phyloP scores from a whole-genome alignment of 2,113 vertebrate genomes.

The Okapia johnstoni region DNA sequence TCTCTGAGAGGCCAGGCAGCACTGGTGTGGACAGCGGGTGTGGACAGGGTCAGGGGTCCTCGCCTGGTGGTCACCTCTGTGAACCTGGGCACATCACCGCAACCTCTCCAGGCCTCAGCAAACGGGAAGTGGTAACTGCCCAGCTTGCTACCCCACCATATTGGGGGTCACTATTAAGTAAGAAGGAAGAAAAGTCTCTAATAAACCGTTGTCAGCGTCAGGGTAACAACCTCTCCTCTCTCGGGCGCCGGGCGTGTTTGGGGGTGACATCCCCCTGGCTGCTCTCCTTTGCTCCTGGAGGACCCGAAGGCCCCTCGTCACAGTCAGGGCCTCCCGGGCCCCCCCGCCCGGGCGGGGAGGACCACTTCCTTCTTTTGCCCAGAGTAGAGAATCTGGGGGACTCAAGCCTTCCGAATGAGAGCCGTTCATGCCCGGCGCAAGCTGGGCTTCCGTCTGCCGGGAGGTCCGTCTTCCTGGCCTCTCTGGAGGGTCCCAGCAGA shows the following conservation, averaged over 20 bases:
- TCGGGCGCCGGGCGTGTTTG: background rate
- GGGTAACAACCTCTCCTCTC: background rate
- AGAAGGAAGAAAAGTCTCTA: background rate
- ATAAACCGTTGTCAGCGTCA: background rate
- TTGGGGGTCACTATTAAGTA: background rate
- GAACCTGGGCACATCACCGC: background rate
- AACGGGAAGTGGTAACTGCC: background rate
- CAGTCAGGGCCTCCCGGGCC: background rate
- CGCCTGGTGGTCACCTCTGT: background rate
- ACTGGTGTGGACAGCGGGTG: background rate
- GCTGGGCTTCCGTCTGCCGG: background rate
- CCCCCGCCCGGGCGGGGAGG: background rate
- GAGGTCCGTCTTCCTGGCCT: background rate
- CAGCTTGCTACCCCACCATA: background rate
- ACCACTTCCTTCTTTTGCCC: background rate
- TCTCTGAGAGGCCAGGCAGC: background rate
- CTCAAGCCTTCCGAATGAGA: background rate
- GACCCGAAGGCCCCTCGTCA: background rate
- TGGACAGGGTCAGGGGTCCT: background rate
- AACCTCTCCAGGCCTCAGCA: background rate
- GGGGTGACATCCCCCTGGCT: background rate
- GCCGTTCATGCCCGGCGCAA: background rate
- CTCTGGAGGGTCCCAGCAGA: background rate
- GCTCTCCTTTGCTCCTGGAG: background rate
- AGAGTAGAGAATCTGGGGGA: background rate